Base-by-base conservation (phyloP, 2,113 vertebrate species). In the Odocoileus hemionus region DNA sequence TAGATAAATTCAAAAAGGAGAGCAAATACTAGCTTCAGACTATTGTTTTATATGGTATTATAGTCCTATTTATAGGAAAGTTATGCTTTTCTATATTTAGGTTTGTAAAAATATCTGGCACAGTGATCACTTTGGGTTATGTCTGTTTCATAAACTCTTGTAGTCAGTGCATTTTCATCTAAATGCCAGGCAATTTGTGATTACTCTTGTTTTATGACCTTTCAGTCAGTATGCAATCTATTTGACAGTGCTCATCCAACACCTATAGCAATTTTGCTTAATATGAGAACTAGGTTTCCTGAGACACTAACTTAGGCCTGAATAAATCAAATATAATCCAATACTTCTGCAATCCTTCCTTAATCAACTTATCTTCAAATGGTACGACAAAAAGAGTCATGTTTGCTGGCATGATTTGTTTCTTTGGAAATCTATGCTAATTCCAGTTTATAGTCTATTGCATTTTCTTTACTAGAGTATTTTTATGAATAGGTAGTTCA, bases 161-260 rank as follows among this genome's bases (percentile, higher is more conserved):
- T 83, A 97, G 61, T 76, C 28, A 14, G 52, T 58, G 47, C 54
- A 92, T 97, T 96, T 97, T 95, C 58, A 86, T 96, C 61, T 86
- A 96, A 96, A 97, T 96, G 93, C 83, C 94, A 96, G 70, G 91
- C 94, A 98, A 87, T 97, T 89, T 97, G 92, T 93, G 91, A 94
- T 95, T 93, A 82, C 82, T 78, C 86, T 70, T 98, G 96, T 87
- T 98, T 97, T 97, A 98, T 95, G 93, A 96, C 93, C 96, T 95
- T 96, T 97, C 97, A 94, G 60, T 96, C 91, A 43, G 55, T 91
- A 74, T 90, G 86, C 64, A 89, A 85, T 97, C 91, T 83, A 67
- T 85, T 70, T 97, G 97, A 98, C 98, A 98, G 95, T 82, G 86
- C 91, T 97, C 97, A 96, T 98, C 93, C n/a, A 79, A 97, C 97